phyloP scores from a whole-genome alignment of 2,113 vertebrate genomes.

The Microcebus lehilahytsara region DNA sequence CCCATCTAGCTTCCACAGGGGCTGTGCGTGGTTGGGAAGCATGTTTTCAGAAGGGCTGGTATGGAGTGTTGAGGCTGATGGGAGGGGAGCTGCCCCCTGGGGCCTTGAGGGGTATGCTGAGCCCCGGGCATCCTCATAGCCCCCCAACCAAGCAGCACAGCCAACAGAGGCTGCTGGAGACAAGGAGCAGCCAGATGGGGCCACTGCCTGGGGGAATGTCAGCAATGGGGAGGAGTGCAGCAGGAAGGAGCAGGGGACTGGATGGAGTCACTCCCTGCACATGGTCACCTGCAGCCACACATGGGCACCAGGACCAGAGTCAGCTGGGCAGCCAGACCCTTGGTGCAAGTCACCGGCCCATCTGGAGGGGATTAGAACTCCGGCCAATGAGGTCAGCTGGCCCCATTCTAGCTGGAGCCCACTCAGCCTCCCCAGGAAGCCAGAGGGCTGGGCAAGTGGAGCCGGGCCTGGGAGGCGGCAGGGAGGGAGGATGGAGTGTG shows the following conservation, averaged over 20 bases:
- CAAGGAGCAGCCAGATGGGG: not conserved
- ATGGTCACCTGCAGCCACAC: not conserved
- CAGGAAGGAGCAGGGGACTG: not conserved
- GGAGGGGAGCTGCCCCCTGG: not conserved
- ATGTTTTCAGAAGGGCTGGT: not conserved
- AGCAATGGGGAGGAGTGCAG: not conserved
- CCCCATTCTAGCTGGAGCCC: conserved; percentile 50
- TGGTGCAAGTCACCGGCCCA: conserved; percentile 47
- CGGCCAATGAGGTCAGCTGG: conserved; percentile 64
- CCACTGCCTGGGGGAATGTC: not conserved
- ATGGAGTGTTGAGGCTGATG: not conserved
- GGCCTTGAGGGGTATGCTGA: not conserved
- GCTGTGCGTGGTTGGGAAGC: not conserved
- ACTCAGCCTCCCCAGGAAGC: conserved; percentile 54
- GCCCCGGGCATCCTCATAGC: not conserved
- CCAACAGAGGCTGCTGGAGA: not conserved
- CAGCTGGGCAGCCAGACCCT: conserved; percentile 49
- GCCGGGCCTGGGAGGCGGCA: not conserved
- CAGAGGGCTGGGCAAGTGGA: conserved; percentile 1
- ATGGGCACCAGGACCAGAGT: conserved; percentile 18
- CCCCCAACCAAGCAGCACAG: not conserved
- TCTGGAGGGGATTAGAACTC: conserved; percentile 72
- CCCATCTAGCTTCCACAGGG: not conserved
- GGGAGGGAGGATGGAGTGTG: not conserved
- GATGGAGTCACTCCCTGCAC: not conserved